Conservation (phyloP, 2,113 vertebrate genomes). For the Irena cyanogastra region DNA sequence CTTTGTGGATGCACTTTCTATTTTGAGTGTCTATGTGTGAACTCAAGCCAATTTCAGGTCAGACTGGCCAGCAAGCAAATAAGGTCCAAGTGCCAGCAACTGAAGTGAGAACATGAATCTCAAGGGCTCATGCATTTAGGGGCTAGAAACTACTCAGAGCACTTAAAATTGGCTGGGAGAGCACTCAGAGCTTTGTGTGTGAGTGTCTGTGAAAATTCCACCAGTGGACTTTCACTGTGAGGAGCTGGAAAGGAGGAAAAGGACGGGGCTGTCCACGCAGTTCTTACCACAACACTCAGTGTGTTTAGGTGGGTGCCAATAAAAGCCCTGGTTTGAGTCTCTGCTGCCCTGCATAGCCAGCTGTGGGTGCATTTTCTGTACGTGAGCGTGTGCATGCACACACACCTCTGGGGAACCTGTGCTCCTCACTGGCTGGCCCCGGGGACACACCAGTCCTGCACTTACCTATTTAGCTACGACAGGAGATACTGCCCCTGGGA, state of each 20-base stretch:
- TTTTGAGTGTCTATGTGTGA: background rate
- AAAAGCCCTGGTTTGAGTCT: background rate
- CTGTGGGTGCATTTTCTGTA: fast-evolving
- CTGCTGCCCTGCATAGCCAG: background rate
- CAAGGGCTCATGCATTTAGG: fast-evolving
- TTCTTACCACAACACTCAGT: background rate
- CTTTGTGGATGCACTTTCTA: background rate
- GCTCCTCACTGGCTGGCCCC: background rate
- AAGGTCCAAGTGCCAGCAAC: background rate
- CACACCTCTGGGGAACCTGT: background rate
- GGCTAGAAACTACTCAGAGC: background rate
- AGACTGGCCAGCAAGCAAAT: background rate
- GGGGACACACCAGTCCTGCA: background rate
- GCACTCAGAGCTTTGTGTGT: fast-evolving
- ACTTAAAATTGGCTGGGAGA: background rate
- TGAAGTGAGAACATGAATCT: background rate
- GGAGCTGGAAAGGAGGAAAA: background rate
- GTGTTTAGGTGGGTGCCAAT: background rate
- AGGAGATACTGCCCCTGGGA: background rate
- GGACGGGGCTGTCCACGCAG: fast-evolving
- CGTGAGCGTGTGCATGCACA: fast-evolving
- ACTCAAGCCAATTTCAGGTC: background rate
- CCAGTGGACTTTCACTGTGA: background rate
- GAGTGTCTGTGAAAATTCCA: background rate
- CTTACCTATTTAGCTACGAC: background rate